A percentile compares a stretch with the other conserved stretches of the same genome.
Evolutionary conservation across 2,888 invertebrate species (phyloP).

Genomic region (Drosophila formosana): DNA sequence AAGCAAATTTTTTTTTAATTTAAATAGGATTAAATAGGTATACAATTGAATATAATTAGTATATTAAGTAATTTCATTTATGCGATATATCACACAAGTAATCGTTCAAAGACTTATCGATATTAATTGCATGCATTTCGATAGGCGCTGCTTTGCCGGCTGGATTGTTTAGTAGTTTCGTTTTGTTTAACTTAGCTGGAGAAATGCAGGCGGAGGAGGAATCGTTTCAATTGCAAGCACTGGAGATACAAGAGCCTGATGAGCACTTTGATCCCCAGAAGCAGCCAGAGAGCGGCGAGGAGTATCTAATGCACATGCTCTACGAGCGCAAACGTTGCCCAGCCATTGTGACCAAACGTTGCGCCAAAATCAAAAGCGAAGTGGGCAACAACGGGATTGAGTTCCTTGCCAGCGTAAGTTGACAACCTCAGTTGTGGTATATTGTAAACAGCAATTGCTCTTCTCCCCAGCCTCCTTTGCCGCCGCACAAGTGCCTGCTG

Average conservation of each 20-base stretch:
- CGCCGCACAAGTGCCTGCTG: conserved; percentile 66
- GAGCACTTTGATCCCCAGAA: conserved; percentile 80
- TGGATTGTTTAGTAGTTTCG: background rate
- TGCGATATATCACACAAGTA: background rate
- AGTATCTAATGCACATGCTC: conserved; percentile 83
- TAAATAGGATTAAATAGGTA: too few relatives aligned
- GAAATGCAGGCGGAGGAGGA: conserved; percentile 56
- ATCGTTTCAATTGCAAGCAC: conserved; percentile 82
- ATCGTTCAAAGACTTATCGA: conserved; percentile 10
- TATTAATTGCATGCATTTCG: background rate
- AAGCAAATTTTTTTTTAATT: too few relatives aligned
- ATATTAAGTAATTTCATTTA: too few relatives aligned
- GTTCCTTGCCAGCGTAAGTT: conserved; percentile 47
- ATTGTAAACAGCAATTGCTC: background rate
- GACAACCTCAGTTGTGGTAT: too few relatives aligned
- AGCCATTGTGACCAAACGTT: conserved; percentile 79
- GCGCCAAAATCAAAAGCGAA: conserved; percentile 34
- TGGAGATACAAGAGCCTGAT: conserved; percentile 81
- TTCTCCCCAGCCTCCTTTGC: conserved; percentile 34
- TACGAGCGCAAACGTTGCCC: conserved; percentile 84
- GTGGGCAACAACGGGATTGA: conserved; percentile 15
- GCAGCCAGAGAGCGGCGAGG: conserved; percentile 82
- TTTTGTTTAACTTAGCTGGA: background rate
- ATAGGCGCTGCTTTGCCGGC: conserved; percentile 31
- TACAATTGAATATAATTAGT: too few relatives aligned